Base-by-base conservation (phyloP, 1,140 invertebrate species). In the Drosophila kohkoa region DNA sequence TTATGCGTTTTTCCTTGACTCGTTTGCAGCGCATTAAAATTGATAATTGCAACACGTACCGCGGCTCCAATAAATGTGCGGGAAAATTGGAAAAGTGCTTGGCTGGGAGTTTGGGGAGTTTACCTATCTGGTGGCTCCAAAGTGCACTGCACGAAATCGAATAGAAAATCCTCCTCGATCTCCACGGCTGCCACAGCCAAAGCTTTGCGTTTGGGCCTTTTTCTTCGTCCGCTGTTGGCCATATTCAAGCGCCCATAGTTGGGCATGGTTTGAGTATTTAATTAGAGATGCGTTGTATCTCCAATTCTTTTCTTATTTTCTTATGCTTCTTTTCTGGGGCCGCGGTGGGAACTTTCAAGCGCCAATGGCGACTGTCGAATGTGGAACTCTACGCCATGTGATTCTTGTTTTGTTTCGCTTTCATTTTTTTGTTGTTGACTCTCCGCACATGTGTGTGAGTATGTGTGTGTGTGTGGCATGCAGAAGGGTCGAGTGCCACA, bases 71-170 rank as follows among this genome's bases (percentile, higher is more conserved):
- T 81, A 75, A 86, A 43, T 15, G 15, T 41, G 8, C 13, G 8
- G 8, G 41, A 13, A 49, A n/a, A 30, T 35, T 54, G 8, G 13
- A 57, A 38, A 38, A 20, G 46, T 13, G 51, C 20, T 25, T 25
- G 20, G 20, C 20, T 25, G 0, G 20, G 2, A 25, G 2, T 20
- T 41, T n/a, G 13, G 20, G 15, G 49, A 6, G 13, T 60, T 60
- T 82, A 92, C 90, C 87, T 88, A 25, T 85, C 78, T 10, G 73
- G 70, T 13, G 90, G 87, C 66, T 88, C 90, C 58, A 92, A 43
- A 32, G 72, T 91, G 65, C 90, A 92, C 46, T 92, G 87, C 48
- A 92, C 90, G 74, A 90, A 92, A 66, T 92, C 90, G 25, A 85
- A 74, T 25, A 90, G 79, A 54, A 89, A 92, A 28, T 83, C 81